These are phyloP conservation scores for Boloria euphrosyne DNA, from an alignment of 2,888 invertebrate species.

Conservation along the genomic window DNA sequence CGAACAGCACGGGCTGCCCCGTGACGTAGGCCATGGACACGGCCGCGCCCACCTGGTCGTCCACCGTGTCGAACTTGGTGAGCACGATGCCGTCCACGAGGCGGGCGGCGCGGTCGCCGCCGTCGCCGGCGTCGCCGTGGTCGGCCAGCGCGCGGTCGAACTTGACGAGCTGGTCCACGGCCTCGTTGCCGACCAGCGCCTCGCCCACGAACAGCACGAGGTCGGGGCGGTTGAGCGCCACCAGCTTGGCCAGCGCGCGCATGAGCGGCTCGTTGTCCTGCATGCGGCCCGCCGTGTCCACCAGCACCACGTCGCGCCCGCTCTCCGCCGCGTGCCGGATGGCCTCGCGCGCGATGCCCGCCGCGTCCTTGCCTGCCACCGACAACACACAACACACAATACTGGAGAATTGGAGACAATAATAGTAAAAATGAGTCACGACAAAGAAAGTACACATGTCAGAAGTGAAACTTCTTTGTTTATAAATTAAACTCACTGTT, in stretches of 20 bases:
- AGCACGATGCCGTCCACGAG: slow-evolving; percentile 99
- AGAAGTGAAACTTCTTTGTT: no score
- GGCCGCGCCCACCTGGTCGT: slow-evolving; percentile 99
- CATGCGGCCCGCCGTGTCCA: slow-evolving; percentile 99
- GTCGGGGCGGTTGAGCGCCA: slow-evolving; percentile 98
- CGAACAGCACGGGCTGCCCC: slow-evolving; percentile 99
- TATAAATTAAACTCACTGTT: no score
- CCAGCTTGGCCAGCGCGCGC: slow-evolving; percentile 98
- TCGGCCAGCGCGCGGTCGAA: slow-evolving; percentile 99
- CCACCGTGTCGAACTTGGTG: slow-evolving; percentile 99
- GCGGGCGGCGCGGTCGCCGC: slow-evolving; percentile 88
- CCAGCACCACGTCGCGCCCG: slow-evolving; percentile 94
- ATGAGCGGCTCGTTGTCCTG: slow-evolving; percentile 99
- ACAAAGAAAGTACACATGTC: no score
- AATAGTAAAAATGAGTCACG: no score
- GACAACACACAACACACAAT: no score
- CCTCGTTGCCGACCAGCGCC: slow-evolving; percentile 99
- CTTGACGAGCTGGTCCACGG: slow-evolving; percentile 99
- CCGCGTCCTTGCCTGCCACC: slow-evolving; percentile 98
- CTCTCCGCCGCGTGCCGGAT: slow-evolving; percentile 93
- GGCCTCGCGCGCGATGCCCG: slow-evolving; percentile 98
- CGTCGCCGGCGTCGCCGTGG: slow-evolving; percentile 91
- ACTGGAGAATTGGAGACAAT: no score
- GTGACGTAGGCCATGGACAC: slow-evolving; percentile 99
- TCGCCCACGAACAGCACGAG: slow-evolving; percentile 99